Evolutionary conservation across 2,797 vertebrate genomes (phyloP), one percentile per base, ranked within the genome.

Genomic region (Tapera naevia): DNA sequence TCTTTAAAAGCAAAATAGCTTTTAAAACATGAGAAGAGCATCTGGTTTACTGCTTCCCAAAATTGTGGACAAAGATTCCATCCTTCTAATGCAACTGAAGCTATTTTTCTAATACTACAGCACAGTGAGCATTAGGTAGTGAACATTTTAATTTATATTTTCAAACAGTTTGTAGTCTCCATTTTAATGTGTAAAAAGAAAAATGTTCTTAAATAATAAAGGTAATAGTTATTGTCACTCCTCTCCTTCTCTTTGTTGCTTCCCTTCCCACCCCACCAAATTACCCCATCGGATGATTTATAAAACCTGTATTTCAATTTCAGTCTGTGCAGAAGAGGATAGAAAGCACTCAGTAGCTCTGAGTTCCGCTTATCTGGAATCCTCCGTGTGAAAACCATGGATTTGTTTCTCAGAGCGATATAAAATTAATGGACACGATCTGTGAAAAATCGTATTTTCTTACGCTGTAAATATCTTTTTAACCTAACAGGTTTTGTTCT

Each of bases 221-320:
- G 50, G 61, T 28, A 60, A 13, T 72, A 70, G 61, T 88, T 81
- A 79, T 35, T 95, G 86, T 37, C 22, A 37, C 14, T 87, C 25
- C 21, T 79, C 60, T 89, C 50, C 24, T 57, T 70, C 25, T 91
- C 54, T 72, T 76, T 2, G 2, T 53, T 93, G 70, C 54, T 94
- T 89, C 43, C 39, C 35, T 86, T 91, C 28, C 58, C 27, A 53
- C 17, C 27, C 24, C 30, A 65, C 13, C 46, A 46, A 62, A 74
- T 93, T 67, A 65, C n/a, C 79, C 95, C 64, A 61, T n/a, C 35
- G 81, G 67, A 46, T 95, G 60, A 35, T 80, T 83, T 93, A 69
- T 89, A 79, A 92, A 74, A 82, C 24, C 41, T 79, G 46, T 80
- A 37, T 94, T 86, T 84, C 88, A 53, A 61, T 61, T 89, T n/a